Evolutionary conservation across 2,888 invertebrate species (phyloP).

Genomic region (Polietes domitor): DNA sequence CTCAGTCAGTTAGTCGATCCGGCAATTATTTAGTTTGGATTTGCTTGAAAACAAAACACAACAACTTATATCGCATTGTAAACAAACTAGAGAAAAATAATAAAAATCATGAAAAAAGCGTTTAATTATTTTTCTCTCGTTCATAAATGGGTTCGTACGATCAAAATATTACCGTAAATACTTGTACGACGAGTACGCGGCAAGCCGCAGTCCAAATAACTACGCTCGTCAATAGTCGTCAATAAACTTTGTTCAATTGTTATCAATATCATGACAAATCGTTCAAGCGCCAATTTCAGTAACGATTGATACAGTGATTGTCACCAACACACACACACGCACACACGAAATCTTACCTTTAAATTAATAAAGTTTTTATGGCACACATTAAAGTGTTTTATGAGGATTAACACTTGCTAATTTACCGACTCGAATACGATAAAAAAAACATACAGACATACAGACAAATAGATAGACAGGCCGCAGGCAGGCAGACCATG

Average conservation of each 20-base stretch:
- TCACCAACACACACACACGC: not conserved
- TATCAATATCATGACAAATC: constrained; percentile 22
- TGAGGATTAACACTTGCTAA: no score
- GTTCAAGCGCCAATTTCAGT: not conserved
- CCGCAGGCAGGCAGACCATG: no score
- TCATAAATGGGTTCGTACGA: not conserved
- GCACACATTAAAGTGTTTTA: no score
- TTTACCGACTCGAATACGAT: no score
- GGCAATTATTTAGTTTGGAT: not conserved
- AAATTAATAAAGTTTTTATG: no score
- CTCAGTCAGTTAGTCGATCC: not conserved
- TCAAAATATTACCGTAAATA: constrained; percentile 2
- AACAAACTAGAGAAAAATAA: not conserved
- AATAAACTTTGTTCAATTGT: constrained; percentile 26
- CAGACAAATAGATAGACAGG: no score
- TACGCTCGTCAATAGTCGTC: not conserved
- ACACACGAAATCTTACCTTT: not conserved
- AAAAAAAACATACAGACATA: no score
- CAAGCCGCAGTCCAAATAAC: not conserved
- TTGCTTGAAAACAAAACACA: no score
- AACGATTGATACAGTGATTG: constrained; percentile 4
- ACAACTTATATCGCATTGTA: not conserved
- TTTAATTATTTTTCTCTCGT: constrained; percentile 7
- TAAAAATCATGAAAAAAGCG: not conserved
- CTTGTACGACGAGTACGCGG: not conserved